These are phyloP conservation scores for Elephas maximus DNA, from an alignment of 2,113 vertebrate genomes.

Conservation along the genomic window DNA sequence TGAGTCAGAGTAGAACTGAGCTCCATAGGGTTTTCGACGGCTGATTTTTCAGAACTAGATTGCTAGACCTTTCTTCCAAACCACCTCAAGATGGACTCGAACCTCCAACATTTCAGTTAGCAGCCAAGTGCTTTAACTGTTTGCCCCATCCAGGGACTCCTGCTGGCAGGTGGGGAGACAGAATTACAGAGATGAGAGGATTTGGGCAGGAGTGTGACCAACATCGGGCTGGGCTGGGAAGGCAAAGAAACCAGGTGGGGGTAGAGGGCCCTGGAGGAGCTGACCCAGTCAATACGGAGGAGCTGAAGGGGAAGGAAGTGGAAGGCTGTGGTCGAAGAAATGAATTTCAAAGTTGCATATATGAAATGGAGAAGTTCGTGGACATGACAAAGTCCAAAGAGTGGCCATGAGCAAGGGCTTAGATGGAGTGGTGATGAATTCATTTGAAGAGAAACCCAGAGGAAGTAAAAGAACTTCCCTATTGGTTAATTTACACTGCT, in stretches of 20 bases:
- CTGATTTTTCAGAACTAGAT: not conserved
- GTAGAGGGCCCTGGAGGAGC: not conserved
- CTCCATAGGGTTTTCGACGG: not conserved
- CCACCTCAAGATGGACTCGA: not conserved
- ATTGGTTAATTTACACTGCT: not conserved
- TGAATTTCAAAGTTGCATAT: not conserved
- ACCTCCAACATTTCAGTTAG: not conserved
- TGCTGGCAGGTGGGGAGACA: fast-evolving
- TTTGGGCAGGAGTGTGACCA: not conserved
- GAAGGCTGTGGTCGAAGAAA: not conserved
- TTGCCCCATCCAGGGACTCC: not conserved
- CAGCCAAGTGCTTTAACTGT: not conserved
- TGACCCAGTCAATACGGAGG: not conserved
- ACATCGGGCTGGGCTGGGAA: not conserved
- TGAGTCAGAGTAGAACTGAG: not conserved
- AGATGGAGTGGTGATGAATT: not conserved
- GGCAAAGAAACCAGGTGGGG: not conserved
- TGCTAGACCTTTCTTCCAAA: not conserved
- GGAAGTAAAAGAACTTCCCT: not conserved
- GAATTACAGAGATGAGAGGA: not conserved
- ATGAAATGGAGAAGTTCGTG: slow-evolving; percentile 41
- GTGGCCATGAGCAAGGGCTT: not conserved
- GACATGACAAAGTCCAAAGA: slow-evolving; percentile 15
- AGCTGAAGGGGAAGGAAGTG: slow-evolving; percentile 20
- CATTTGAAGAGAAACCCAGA: not conserved